Evolutionary conservation across 1,140 invertebrate genomes (phyloP), one percentile per base, ranked within the genome.

Genomic region (Drosophila persimilis): DNA sequence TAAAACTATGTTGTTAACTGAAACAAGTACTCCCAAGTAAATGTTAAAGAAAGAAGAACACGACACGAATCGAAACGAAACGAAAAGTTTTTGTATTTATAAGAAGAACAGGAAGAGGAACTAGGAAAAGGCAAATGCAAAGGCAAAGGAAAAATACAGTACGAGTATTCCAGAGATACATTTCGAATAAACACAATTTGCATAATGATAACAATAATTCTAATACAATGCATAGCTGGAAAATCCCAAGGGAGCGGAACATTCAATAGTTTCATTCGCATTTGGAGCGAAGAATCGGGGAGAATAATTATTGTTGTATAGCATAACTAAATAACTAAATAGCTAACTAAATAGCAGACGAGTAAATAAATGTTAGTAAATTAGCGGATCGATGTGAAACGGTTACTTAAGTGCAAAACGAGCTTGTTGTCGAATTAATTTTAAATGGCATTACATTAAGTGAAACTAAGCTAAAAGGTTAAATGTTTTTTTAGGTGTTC

Each of bases 401-500:
- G 67, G 78, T 81, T 89, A 80, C 65, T 89, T 89, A 84, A 84
- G 76, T 84, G 85, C 76, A 89, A 89, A 89, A 89, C 84, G 84
- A 89, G 85, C 85, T 88, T 88, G 83, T 88, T 88, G 84, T 88
- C 78, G 65, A 85, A 89, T 80, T 81, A 86, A 77, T 80, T 85
- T 73, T 54, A 72, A 81, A 69, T 63, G 54, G 59, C 65, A 79
- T 63, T 43, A 47, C 57, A 47, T 47, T 74, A 84, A 74, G 66
- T 86, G 84, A 71, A 86, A 75, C 44, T 80, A 86, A 86, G 77
- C 80, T 80, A 85, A 72, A 57, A 57, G 46, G 67, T 66, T 83
- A 84, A 74, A 73, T 74, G 70, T 65, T 74, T 74, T 73, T 74
- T 74, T 74, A 74, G 71, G 71, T 74, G 71, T 74, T 74, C 66